A percentile compares a stretch with the other conserved stretches of the same genome.
Evolutionary conservation across 2,888 invertebrate species (phyloP).

Genomic region (Augiades crinisus): DNA sequence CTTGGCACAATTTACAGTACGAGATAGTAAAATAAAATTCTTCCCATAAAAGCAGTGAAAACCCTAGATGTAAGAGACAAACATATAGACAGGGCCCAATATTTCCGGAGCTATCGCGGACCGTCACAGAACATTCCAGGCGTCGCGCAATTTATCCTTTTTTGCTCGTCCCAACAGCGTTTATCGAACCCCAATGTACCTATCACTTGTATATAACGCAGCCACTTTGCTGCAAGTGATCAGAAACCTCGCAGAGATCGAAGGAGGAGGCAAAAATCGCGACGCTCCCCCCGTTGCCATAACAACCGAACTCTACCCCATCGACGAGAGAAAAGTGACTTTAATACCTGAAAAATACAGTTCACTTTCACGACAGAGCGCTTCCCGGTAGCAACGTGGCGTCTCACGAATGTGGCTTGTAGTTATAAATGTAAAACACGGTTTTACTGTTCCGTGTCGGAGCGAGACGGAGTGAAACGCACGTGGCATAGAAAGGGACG

Average conservation of each 20-base stretch:
- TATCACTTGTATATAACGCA: slow-evolving; percentile 36
- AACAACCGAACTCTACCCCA: slow-evolving; percentile 43
- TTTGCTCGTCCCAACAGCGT: slow-evolving; percentile 31
- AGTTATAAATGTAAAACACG: slow-evolving; percentile 80
- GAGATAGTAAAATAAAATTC: too few species aligned
- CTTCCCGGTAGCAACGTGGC: slow-evolving; percentile 33
- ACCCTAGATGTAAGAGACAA: not conserved
- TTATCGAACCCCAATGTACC: slow-evolving; percentile 35
- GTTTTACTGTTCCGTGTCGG: slow-evolving; percentile 48
- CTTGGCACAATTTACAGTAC: too few species aligned
- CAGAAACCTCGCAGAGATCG: slow-evolving; percentile 61
- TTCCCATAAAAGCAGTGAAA: too few species aligned
- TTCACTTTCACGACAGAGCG: slow-evolving; percentile 30
- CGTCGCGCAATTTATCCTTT: slow-evolving; percentile 35
- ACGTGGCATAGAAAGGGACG: slow-evolving; percentile 36
- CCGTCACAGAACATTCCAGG: not conserved
- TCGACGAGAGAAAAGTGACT: slow-evolving; percentile 35
- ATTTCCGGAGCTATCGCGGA: slow-evolving; percentile 26
- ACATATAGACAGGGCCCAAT: slow-evolving; percentile 21
- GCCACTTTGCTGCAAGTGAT: slow-evolving; percentile 45
- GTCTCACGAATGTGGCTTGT: slow-evolving; percentile 59
- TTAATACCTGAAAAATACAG: slow-evolving; percentile 38
- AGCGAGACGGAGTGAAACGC: slow-evolving; percentile 36
- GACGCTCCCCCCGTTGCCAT: slow-evolving; percentile 61
- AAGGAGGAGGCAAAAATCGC: slow-evolving; percentile 67